Conservation (phyloP, 2,888 invertebrate genomes). For the Chironomus tentans region DNA sequence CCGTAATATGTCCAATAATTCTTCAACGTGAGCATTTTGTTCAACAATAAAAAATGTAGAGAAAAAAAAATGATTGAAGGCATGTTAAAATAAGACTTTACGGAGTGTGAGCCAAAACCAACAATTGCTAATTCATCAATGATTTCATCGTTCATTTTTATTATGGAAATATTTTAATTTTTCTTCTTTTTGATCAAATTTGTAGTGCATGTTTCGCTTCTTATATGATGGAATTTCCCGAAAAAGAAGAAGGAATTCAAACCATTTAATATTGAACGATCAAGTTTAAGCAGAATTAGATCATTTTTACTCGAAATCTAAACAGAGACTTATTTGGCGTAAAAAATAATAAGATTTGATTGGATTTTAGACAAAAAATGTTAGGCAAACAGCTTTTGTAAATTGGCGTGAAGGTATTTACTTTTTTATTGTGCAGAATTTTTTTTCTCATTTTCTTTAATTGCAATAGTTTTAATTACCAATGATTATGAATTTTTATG, state of each 20-base stretch:
- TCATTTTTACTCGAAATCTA: too few species aligned
- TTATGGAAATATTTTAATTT: neutral
- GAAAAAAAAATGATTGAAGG: neutral
- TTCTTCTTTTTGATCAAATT: neutral
- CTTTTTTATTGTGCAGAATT: too few species aligned
- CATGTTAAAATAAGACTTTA: neutral
- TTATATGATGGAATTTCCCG: conserved; percentile 6
- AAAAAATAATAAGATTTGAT: too few species aligned
- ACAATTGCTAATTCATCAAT: conserved; percentile 16
- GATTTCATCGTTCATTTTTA: neutral
- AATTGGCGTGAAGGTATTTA: too few species aligned
- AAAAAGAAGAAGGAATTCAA: neutral
- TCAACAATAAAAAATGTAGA: neutral
- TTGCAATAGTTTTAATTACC: too few species aligned
- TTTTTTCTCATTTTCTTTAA: too few species aligned
- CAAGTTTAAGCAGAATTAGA: too few species aligned
- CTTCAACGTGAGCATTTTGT: neutral
- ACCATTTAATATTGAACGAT: neutral
- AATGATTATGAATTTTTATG: too few species aligned
- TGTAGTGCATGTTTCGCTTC: neutral
- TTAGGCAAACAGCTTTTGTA: too few species aligned
- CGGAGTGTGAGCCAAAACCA: conserved; percentile 23
- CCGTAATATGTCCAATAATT: too few species aligned
- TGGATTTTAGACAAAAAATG: too few species aligned
- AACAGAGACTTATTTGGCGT: too few species aligned